phyloP scores from a whole-genome alignment of 2,113 vertebrate genomes.

The Coturnix japonica region DNA sequence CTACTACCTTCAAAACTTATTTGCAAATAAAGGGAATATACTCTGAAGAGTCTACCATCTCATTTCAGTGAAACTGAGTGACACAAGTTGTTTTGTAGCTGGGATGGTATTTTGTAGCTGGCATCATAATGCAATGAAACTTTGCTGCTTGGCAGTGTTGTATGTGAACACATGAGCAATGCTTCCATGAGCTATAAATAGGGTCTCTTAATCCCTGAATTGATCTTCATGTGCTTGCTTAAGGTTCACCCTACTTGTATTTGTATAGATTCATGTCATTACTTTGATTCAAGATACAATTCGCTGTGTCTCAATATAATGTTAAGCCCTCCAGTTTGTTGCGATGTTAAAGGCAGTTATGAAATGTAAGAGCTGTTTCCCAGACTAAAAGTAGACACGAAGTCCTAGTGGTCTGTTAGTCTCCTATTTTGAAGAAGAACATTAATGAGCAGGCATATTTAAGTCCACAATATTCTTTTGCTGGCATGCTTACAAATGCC shows the following conservation, averaged over 20 bases:
- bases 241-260: slow-evolving; percentile 45
- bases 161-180: slow-evolving; percentile 52
- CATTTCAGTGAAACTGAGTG: slow-evolving; percentile 6
- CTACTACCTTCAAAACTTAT: background rate
- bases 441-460: slow-evolving; percentile 8
- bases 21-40: background rate
- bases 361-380: background rate
- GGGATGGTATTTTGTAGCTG: slow-evolving; percentile 50
- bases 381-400: background rate
- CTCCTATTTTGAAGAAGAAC: background rate
- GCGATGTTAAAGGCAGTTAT: background rate
- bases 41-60: background rate
- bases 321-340: background rate
- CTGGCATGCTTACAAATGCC: background rate
- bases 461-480: background rate
- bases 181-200: slow-evolving; percentile 65
- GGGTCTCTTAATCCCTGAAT: slow-evolving; percentile 58
- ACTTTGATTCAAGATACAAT: slow-evolving; percentile 6
- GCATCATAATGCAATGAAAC: slow-evolving; percentile 35
- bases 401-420: background rate
- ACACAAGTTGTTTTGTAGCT: slow-evolving; percentile 37
- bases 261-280: slow-evolving; percentile 6
- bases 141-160: slow-evolving; percentile 56
- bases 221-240: slow-evolving; percentile 48
- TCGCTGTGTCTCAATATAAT: background rate